Base-by-base conservation (phyloP, 1,140 invertebrate species). In the Aphelinus atriplicis region DNA sequence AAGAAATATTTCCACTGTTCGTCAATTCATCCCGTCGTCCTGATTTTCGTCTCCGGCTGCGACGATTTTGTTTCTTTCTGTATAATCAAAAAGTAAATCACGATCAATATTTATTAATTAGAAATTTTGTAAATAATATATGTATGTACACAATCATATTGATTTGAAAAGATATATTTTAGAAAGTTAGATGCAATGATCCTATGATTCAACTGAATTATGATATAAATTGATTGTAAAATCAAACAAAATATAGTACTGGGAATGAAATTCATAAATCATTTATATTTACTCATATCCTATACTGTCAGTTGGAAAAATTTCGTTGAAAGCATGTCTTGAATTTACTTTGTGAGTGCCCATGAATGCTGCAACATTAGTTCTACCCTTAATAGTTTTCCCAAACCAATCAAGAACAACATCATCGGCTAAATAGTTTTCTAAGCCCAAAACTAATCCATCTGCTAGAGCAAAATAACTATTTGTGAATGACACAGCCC, bases 391-490 rank as follows among this genome's bases (percentile, higher is more conserved):
- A 7, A 87, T 78, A 2, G 65, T 81, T 55, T 76, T 76, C 0
- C 84, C 86, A 70, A 88, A 87, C 85, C 86, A 87, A 73, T 85
- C 80, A 4, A 87, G 75, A 1, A 80, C 46, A 50, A 86, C 84
- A 67, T 84, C 56, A 9, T 84, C 76, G 4, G 78, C 79, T 2
- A 88, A 78, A 58, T 83, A 76, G 50, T 82, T 70, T 26, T 84
- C 78, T 0, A 87, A 79, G 55, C 80, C 83, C 9, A 77, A 74
- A 45, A 78, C 71, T 7, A 85, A 66, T 57, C 80, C 80, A 70
- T 87, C 84, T 26, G 69, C 83, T 4, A 86, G 66, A 1, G 81
- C 64, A 53, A 82, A 85, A 56, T 82, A 86, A 65, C 70, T 77
- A 6, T 86, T 85, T 2, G 72, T 77, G 51, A 86, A 80, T 7